Percentiles rank a stretch among this genome's conserved stretches.
Conservation (phyloP, 2,113 vertebrate genomes). For the Chloropsis cyanopogon region DNA sequence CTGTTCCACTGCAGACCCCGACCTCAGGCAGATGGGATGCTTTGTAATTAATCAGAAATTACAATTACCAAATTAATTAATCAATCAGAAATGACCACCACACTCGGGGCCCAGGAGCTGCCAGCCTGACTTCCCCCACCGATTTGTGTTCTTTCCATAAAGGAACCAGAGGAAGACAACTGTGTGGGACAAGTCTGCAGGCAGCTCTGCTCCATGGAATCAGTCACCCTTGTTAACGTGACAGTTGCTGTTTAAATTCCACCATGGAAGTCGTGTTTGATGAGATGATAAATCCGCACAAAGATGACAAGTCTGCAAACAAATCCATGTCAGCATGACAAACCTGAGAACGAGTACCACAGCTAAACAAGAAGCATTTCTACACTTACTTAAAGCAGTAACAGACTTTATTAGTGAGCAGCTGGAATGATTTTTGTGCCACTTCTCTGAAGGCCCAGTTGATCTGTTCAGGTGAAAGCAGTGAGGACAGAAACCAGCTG, state of each 20-base stretch:
- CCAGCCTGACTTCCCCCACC: background rate
- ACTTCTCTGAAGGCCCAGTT: background rate
- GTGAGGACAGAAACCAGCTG: background rate
- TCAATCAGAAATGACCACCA: background rate
- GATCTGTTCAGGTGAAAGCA: background rate
- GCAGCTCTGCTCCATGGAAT: background rate
- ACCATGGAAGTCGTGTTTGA: background rate
- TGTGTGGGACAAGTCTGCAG: background rate
- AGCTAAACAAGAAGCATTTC: background rate
- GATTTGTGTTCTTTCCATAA: background rate
- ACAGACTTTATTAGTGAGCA: background rate
- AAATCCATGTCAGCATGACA: background rate
- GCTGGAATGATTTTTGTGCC: background rate
- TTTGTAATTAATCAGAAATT: background rate
- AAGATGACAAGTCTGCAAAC: constrained; percentile 38
- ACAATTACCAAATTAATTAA: too few species aligned
- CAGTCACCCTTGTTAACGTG: background rate
- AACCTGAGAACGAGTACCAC: background rate
- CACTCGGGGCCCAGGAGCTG: accelerated
- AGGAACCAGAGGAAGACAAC: background rate
- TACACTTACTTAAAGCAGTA: background rate
- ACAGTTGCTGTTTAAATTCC: background rate
- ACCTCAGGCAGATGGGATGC: background rate
- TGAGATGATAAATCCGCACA: background rate
- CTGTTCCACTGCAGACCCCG: background rate